Conservation (phyloP, 2,797 vertebrate genomes). For the Pyrrhura leucotis region DNA sequence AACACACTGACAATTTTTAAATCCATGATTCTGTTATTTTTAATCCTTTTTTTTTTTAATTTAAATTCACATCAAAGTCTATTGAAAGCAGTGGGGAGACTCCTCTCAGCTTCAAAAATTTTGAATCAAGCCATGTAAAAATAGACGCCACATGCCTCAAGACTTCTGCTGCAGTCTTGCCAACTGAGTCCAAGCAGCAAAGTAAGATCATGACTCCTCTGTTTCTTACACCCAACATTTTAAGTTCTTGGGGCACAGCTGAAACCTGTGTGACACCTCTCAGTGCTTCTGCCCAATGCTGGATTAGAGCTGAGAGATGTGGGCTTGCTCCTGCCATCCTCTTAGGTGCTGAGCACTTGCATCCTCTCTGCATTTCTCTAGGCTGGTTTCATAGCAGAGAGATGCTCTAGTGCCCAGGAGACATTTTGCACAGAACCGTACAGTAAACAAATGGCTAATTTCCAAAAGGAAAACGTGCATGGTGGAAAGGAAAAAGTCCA, state of each 20-base stretch:
- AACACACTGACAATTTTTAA: neutral
- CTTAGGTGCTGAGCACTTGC: neutral
- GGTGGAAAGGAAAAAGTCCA: neutral
- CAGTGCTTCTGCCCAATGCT: neutral
- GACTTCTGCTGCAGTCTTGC: neutral
- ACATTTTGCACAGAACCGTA: neutral
- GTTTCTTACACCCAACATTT: neutral
- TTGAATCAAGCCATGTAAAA: neutral
- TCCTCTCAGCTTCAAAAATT: constrained; percentile 10
- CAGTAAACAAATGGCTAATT: neutral
- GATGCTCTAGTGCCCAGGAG: neutral
- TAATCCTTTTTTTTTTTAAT: neutral
- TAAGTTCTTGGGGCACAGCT: neutral
- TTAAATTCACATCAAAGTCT: neutral
- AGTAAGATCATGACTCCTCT: neutral
- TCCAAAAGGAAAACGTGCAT: neutral
- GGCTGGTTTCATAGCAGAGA: neutral
- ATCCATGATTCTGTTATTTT: neutral
- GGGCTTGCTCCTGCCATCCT: neutral
- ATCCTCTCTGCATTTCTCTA: neutral
- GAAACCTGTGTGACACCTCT: neutral
- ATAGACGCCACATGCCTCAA: neutral
- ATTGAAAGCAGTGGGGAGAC: neutral
- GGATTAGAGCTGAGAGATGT: neutral
- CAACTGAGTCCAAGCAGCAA: neutral